Conservation (phyloP, 2,113 vertebrate species). For the Peucedramus taeniatus region DNA sequence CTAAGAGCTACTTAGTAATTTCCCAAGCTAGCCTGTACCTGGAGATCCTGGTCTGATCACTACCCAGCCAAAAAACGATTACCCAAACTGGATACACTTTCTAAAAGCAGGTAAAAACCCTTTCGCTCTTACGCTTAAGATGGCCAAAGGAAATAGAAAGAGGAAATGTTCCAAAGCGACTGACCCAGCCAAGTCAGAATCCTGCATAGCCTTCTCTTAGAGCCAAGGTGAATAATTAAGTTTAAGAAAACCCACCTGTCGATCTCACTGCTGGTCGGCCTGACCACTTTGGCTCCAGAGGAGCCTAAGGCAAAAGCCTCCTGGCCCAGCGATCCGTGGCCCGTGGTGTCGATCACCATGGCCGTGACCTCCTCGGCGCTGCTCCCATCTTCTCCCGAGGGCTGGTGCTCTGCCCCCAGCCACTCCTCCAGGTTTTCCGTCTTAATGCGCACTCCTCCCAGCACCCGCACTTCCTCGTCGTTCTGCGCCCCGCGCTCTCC, state of each 20-base stretch:
- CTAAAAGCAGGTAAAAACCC: background rate
- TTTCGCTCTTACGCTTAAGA: background rate
- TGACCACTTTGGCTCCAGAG: conserved; percentile 76
- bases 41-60: background rate
- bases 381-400: conserved; percentile 86
- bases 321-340: conserved; percentile 81
- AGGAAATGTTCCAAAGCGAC: background rate
- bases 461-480: conserved; percentile 78
- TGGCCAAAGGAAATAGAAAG: background rate
- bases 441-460: conserved; percentile 89
- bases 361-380: conserved; percentile 85
- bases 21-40: background rate
- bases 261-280: conserved; percentile 91
- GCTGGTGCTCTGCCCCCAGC: conserved; percentile 87
- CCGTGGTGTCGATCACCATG: conserved; percentile 92
- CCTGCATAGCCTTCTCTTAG: background rate
- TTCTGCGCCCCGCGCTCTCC: conserved; percentile 76
- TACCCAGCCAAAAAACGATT: background rate
- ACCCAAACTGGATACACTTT: background rate
- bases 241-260: conserved; percentile 81
- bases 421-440: conserved; percentile 93
- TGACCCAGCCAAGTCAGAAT: background rate
- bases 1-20: background rate
- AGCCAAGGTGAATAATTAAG: background rate
- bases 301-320: conserved; percentile 75